These are phyloP conservation scores for Manis pentadactyla DNA, from an alignment of 2,797 vertebrate genomes.

Conservation along the genomic window DNA sequence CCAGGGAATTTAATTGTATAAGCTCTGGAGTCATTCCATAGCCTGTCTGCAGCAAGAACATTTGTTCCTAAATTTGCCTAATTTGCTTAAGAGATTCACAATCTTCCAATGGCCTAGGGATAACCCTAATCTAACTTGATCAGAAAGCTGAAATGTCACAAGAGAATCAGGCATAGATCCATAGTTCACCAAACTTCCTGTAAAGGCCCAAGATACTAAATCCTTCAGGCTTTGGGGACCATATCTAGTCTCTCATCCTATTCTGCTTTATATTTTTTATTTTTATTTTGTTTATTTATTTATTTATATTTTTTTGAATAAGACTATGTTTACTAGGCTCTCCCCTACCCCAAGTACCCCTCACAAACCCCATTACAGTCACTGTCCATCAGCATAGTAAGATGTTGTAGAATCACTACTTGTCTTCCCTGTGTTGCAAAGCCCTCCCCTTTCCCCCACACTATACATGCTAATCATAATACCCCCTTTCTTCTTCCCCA, in stretches of 20 bases:
- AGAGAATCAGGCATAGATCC: not conserved
- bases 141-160: conserved; percentile 28
- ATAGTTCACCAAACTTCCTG: not conserved
- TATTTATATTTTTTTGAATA: too few species aligned
- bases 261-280: not conserved
- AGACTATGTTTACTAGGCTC: too few species aligned
- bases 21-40: not conserved
- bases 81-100: conserved; percentile 1
- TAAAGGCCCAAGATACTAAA: not conserved
- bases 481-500: too few species aligned
- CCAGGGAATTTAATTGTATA: not conserved
- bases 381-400: too few species aligned
- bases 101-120: not conserved
- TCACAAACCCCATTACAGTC: too few species aligned
- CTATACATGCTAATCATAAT: too few species aligned
- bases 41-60: not conserved
- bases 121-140: not conserved
- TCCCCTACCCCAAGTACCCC: too few species aligned
- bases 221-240: not conserved
- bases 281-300: too few species aligned
- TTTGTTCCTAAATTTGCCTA: not conserved
- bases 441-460: too few species aligned
- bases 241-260: not conserved
- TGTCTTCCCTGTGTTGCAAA: too few species aligned
- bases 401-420: too few species aligned